Evolutionary conservation across 2,888 invertebrate genomes (phyloP).

Genomic region (Ganaspis brasiliensis): DNA sequence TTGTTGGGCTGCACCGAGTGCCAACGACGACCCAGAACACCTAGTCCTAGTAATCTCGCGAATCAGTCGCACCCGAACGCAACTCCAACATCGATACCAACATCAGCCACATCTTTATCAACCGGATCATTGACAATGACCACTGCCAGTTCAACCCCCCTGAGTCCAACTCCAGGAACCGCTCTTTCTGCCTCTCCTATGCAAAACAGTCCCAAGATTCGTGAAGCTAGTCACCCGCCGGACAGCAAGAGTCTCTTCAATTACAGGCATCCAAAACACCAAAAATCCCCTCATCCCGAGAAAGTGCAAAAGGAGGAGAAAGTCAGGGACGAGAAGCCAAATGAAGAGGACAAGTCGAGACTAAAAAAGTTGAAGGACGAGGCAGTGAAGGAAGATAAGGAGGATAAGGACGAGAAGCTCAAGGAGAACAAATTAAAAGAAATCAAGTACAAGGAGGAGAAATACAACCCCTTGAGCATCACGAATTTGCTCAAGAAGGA

Average conservation of each 20-base stretch:
- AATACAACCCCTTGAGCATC: constrained; percentile 79
- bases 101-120: constrained; percentile 60
- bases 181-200: constrained; percentile 59
- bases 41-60: constrained; percentile 82
- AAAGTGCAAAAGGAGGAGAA: constrained; percentile 72
- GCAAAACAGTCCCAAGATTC: constrained; percentile 70
- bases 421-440: background rate
- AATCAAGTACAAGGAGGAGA: constrained; percentile 69
- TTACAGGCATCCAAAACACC: constrained; percentile 73
- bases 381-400: constrained; percentile 71
- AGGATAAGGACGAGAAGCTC: background rate
- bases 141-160: constrained; percentile 59
- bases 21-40: constrained; percentile 89
- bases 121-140: constrained; percentile 62
- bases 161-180: constrained; percentile 68
- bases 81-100: constrained; percentile 60
- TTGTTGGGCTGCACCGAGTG: constrained; percentile 97
- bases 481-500: constrained; percentile 78
- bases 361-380: constrained; percentile 1
- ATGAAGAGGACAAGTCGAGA: background rate
- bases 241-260: constrained; percentile 75
- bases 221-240: constrained; percentile 73
- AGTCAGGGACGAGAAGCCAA: background rate
- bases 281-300: constrained; percentile 58
- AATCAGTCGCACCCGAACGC: constrained; percentile 77